phyloP scores from a whole-genome alignment of 2,797 vertebrate genomes.

The Leptodactylus fallax region DNA sequence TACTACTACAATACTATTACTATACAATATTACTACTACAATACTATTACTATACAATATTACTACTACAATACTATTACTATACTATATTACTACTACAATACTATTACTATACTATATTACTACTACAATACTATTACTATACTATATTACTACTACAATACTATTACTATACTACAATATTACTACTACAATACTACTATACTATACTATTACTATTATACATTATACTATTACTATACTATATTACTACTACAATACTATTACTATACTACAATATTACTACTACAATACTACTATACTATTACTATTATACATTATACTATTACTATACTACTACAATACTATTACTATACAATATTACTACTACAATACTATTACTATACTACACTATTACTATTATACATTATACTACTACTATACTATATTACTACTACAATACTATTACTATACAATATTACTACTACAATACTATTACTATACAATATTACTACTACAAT shows the following conservation, averaged over 20 bases:
- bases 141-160: background rate
- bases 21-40: background rate
- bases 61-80: background rate
- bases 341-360: background rate
- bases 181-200: background rate
- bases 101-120: background rate
- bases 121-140: background rate
- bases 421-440: background rate
- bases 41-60: background rate
- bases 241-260: too few species aligned
- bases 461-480: too few species aligned
- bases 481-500: too few species aligned
- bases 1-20: background rate
- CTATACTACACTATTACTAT: background rate
- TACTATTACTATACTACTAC: too few species aligned
- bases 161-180: too few species aligned
- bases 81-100: background rate
- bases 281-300: too few species aligned
- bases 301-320: background rate
- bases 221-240: background rate
- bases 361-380: background rate
- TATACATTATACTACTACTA: background rate
- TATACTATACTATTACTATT: background rate
- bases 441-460: too few species aligned
- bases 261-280: too few species aligned